Evolutionary conservation across 2,888 invertebrate genomes (phyloP).

Genomic region (Eristalinus aeneus): DNA sequence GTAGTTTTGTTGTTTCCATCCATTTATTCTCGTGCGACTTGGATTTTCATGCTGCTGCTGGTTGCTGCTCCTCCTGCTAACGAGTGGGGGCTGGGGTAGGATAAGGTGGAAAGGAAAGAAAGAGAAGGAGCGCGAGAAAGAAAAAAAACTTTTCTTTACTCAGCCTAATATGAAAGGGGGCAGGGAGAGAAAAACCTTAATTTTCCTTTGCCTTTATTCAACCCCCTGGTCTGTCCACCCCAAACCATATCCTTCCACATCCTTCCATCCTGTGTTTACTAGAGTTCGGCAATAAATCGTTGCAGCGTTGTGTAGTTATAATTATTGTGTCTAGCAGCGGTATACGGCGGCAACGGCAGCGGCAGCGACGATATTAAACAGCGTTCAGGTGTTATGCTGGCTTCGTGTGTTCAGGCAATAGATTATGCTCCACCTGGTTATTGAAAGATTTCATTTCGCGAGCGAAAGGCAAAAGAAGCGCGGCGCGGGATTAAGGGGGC

Average conservation of each 20-base stretch:
- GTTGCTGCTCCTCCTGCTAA: not conserved
- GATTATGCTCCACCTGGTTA: constrained; percentile 55
- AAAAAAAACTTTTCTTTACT: constrained; percentile 31
- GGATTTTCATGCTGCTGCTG: constrained; percentile 34
- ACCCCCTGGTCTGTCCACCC: not conserved
- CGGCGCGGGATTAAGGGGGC: not conserved
- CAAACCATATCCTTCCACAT: not conserved
- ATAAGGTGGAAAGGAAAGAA: not conserved
- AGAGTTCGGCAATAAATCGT: constrained; percentile 63
- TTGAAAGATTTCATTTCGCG: constrained; percentile 64
- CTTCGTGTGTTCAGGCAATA: constrained; percentile 67
- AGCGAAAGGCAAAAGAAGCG: not conserved
- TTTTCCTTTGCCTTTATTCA: constrained; percentile 49
- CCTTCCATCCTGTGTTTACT: constrained; percentile 34
- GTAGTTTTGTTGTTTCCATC: constrained; percentile 68
- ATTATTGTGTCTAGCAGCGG: constrained; percentile 62
- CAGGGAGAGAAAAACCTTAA: constrained; percentile 28
- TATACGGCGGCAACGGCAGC: constrained; percentile 2
- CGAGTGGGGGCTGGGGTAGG: not conserved
- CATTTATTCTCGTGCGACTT: constrained; percentile 68
- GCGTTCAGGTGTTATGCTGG: constrained; percentile 58
- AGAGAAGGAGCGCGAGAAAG: not conserved
- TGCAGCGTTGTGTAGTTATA: constrained; percentile 62
- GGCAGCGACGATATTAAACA: not conserved
- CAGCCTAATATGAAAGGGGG: constrained; percentile 19